Base-by-base conservation (phyloP, 2,888 invertebrate genomes). In the Gerosis bhagava region DNA sequence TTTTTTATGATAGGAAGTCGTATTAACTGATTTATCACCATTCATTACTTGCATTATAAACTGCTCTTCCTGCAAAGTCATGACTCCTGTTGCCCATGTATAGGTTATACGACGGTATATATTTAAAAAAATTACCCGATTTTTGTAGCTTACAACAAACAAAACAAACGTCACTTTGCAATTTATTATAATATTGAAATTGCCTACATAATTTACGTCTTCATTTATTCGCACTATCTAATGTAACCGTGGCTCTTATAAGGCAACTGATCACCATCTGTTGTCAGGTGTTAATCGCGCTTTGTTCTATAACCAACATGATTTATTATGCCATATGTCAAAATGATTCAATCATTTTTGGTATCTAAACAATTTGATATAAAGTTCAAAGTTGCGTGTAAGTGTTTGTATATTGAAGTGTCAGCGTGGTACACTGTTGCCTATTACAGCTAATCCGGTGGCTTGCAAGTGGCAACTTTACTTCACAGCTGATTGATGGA, bases 401-500 rank as follows among this genome's bases (percentile, higher is more conserved):
- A 37, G 25, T 4, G 19, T 28, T 21, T 47, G 21, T 29, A 46
- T 58, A 60, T 61, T 57, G 54, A 63, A 60, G 63, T 65, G 64
- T 62, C 57, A 53, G 59, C 57, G 50, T 55, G 54, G 54, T 59
- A 57, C 60, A 59, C 56, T 54, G 49, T 67, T 65, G 67, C 72
- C 70, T 71, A 71, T 75, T 79, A 78, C 63, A 73, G 68, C 56
- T 66, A 73, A 67, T 73, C 69, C 67, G 58, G 70, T 67, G 67
- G 69, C 58, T 62, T 54, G 63, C 69, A 67, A 78, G 73, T 68
- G 71, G 76, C 71, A 68, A 73, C 63, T 73, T 74, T 63, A 67
- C 70, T 68, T 65, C 62, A 59, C 63, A 61, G 51, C 57, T 70
- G 80, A 82, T 81, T 82, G 83, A 84, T 83, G 67, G 71, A 83